Base-by-base conservation (phyloP, 2,888 invertebrate genomes). In the Globia sparganii region DNA sequence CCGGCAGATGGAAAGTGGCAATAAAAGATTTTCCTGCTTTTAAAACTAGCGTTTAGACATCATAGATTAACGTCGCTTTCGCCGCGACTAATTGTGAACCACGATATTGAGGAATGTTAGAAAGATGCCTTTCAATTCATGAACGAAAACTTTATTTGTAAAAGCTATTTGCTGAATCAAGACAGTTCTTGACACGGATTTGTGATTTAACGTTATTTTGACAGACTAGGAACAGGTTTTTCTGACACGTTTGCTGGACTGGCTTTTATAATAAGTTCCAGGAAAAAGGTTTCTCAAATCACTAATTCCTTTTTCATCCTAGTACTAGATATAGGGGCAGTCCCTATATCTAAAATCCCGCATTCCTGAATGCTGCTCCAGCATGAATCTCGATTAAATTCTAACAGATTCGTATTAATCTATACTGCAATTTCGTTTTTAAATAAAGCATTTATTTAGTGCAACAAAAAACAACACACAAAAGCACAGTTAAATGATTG, bases 41-140 rank as follows among this genome's bases (percentile, higher is more conserved):
- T 71, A 68, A 75, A 61, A 75, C 37, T 53, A 43, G 86, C 82
- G 59, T 71, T 71, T 37, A 81, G 61, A 70, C 46, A 61, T 64
- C 49, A 8, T 58, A 25, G 13, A 78, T 83, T 86, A 62, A 62
- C 71, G 69, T 73, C 87, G 84, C 83, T 84, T 86, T 84, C 84
- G 68, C 83, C 58, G 37, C 43, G 46, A 72, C 76, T 77, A 84
- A 85, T 80, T 87, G 73, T 61, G 34, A 58, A 64, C 37, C 81
- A 86, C 86, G 86, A 74, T 72, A 28, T 43, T 62, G 62, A 61
- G 49, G 58, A 74, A 66, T 49, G 37, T 40, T 65, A 28, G 61
- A 62, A 70, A 68, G 18, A 61, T 59, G 8, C 15, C 21, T 72
- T 49, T 72, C 5, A 11, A 62, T 40, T 37, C 21, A n/a, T 68